Evolutionary conservation across 2,113 vertebrate genomes (phyloP), one percentile per base, ranked within the genome.

Genomic region (Poicephalus gulielmi): DNA sequence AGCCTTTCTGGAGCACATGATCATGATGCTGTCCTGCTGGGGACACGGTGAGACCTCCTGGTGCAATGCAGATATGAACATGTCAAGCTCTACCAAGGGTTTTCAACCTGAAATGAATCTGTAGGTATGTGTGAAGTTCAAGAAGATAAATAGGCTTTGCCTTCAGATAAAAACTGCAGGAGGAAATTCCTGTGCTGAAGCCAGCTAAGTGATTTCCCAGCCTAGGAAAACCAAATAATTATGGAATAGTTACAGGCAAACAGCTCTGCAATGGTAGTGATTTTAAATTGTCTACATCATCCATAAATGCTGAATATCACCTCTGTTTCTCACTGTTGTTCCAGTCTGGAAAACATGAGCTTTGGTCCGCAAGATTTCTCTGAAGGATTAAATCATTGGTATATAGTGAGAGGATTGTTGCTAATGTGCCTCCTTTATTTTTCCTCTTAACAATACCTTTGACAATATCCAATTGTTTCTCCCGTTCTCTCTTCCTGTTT

Each of bases 401-500:
- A 7, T 3, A 2, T 7, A 28, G 19, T 3, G 20, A 35, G n/a
- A 37, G 87, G 31, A 28, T 35, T 59, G 60, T 5, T 88, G 41
- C 3, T n/a, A 46, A 31, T 2, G 0, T 46, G 57, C 31, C 80
- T 13, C 22, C 31, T 33, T 50, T 24, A 0, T 35, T 39, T 76
- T 49, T 47, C 35, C 52, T 60, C 13, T 11, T 10, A 10, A 16
- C 4, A 17, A 9, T 10, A 57, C 22, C 81, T 47, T 57, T 70
- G 79, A 4, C 28, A 52, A 3, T 7, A 5, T 8, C 88, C 96
- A 83, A 93, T 64, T 62, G 62, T 70, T 31, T 78, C 49, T 84
- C 62, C 76, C 46, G 17, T 50, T 89, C 39, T 95, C 63, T 80
- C 46, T 50, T 41, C 93, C 67, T 22, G 60, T 83, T 74, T 52